Evolutionary conservation across 1,140 invertebrate species (phyloP), one percentile per base, ranked within the genome.

Genomic region (Papilio helenus): DNA sequence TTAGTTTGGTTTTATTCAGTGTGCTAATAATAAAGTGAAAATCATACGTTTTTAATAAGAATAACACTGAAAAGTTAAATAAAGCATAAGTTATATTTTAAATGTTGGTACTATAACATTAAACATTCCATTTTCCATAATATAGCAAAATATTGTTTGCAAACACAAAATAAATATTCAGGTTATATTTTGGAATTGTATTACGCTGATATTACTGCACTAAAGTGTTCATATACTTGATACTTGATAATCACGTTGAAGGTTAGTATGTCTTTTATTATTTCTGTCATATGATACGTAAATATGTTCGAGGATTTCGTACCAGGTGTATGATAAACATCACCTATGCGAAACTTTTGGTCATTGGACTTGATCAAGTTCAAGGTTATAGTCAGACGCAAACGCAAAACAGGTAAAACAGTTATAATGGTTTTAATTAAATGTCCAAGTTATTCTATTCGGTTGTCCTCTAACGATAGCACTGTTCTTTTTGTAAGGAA

Each of bases 281-380:
- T 10, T 34, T 34, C 26, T 68, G 61, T 68, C 61, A 68, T 29
- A 68, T 68, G 23, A 65, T 29, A 4, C 4, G 29, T 29, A 18
- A 34, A 29, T 26, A 58, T 23, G 7, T 26, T 23, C 3, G 23
- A 68, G 49, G 46, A 34, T 55, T 74, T 5, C 14, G 18, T 49
- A 49, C 46, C 16, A 26, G 39, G 42, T 49, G 72, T 26, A 16
- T 16, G 46, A 73, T 73, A 73, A 73, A 73, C 12, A 73, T 73
- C 72, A 73, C 46, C 14, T 73, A 73, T 46, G 20, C 39, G 42
- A 16, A 49, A 77, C 18, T 29, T 77, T 77, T 65, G 76, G 55
- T 77, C 55, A 77, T 77, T 42, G 76, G 16, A 77, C 76, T 39
- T 58, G 76, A 77, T 42, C 76, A 77, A 77, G 74, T 77, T 77